Conservation (phyloP, 2,113 vertebrate genomes). For the Tragelaphus imberbis region DNA sequence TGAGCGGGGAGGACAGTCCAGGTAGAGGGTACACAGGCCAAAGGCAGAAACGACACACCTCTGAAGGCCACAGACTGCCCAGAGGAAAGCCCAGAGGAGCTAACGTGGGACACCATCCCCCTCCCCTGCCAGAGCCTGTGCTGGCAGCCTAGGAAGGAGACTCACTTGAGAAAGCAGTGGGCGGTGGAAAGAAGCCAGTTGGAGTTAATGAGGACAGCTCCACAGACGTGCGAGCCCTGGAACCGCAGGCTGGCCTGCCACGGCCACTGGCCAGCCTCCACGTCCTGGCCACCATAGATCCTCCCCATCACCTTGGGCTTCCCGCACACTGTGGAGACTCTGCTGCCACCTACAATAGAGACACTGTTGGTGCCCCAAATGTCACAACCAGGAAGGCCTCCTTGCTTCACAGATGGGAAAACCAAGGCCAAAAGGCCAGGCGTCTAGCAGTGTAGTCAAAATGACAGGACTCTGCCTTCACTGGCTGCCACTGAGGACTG, state of each 20-base stretch:
- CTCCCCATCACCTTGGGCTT: neutral
- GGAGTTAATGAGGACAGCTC: slow-evolving; percentile 77
- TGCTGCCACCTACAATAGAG: neutral
- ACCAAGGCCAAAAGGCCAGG: neutral
- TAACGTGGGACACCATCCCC: accelerated
- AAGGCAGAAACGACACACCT: too few relatives aligned
- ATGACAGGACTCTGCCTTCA: neutral
- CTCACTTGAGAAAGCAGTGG: slow-evolving; percentile 60
- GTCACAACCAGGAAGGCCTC: neutral
- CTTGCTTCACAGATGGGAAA: neutral
- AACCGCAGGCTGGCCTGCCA: slow-evolving; percentile 81
- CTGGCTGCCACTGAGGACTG: neutral
- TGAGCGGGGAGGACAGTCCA: neutral
- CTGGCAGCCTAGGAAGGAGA: neutral
- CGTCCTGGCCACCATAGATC: slow-evolving; percentile 3
- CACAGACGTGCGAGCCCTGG: slow-evolving; percentile 76
- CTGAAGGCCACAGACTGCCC: neutral
- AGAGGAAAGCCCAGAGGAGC: neutral
- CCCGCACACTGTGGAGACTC: neutral
- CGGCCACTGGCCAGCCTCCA: slow-evolving; percentile 72
- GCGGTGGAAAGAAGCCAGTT: slow-evolving; percentile 66
- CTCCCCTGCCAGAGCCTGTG: neutral
- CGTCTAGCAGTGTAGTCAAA: too few relatives aligned
- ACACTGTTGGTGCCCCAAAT: neutral
- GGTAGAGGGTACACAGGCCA: neutral